Evolutionary conservation across 2,888 invertebrate species (phyloP), one percentile per base, ranked within the genome.

Genomic region (Zelleria hepariella): DNA sequence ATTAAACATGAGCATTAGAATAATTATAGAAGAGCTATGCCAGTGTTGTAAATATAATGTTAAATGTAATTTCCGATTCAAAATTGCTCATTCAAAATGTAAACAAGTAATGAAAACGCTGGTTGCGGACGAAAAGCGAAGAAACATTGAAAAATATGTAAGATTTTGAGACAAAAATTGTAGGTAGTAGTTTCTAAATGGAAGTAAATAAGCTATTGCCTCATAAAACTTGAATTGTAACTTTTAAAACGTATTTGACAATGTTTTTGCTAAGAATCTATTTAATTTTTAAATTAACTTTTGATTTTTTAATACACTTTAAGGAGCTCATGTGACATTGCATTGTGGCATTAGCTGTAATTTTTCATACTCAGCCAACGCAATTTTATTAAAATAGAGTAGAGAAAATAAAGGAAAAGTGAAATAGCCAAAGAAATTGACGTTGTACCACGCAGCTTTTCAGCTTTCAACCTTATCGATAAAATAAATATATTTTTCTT

Each of bases 1-100:
- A 70, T n/a, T 57, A 42, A 32, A 23, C 20, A 2, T 18, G 8
- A 47, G n/a, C 21, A n/a, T 8, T 15, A 15, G 4, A 4, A 53
- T n/a, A 6, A 1, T 55, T 25, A 25, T 3, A 10, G 6, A 18
- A 15, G 21, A 47, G 57, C 47, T n/a, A n/a, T 23, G 42, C 18
- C n/a, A 56, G 32, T 56, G 32, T 21, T 32, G 55, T 56, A 32
- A 21, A 56, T 32, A 56, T 53, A n/a, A 18, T 51, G 21, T 42
- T 42, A 42, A 42, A 42, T 42, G 15, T 42, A 10, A 42, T 42
- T 15, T 42, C 32, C 10, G 2, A 15, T 42, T 42, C 15, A 42
- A 42, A 32, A 42, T 15, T 15, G 32, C 32, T 42, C 32, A 42
- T 42, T 4, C 51, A 7, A 51, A 21, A 51, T 51, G 51, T 51